A percentile compares a stretch with the other conserved stretches of the same genome.
Evolutionary conservation across 2,113 vertebrate species (phyloP).

Genomic region (Sturnira hondurensis): DNA sequence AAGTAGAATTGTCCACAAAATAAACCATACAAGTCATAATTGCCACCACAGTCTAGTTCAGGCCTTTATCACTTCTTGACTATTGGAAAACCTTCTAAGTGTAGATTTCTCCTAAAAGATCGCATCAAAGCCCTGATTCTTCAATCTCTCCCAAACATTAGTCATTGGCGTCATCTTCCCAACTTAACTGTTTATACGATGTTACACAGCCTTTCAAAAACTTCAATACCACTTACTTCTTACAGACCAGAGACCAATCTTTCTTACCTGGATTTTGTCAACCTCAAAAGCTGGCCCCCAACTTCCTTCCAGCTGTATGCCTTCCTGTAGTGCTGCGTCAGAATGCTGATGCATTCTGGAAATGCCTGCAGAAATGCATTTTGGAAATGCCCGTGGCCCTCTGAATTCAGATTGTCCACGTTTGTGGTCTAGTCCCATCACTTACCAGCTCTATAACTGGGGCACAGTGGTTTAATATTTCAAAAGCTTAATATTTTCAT

Average conservation of each 20-base stretch:
- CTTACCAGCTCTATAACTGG: not conserved
- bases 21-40: not conserved
- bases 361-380: no score
- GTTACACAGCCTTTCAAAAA: not conserved
- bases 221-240: not conserved
- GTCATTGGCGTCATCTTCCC: not conserved
- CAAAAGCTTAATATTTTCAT: not conserved
- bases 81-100: not conserved
- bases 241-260: not conserved
- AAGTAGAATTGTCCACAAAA: constrained; percentile 9
- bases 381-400: not conserved
- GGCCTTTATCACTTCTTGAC: not conserved
- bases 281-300: not conserved
- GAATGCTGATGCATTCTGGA: no score
- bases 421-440: not conserved
- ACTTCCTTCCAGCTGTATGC: no score
- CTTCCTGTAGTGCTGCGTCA: not conserved
- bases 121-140: not conserved
- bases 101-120: not conserved
- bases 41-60: not conserved
- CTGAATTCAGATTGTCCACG: not conserved
- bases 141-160: not conserved
- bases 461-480: not conserved
- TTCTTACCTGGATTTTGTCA: not conserved
- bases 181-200: not conserved